Conservation (phyloP, 1,140 invertebrate species). For the Globodera ellingtonae region DNA sequence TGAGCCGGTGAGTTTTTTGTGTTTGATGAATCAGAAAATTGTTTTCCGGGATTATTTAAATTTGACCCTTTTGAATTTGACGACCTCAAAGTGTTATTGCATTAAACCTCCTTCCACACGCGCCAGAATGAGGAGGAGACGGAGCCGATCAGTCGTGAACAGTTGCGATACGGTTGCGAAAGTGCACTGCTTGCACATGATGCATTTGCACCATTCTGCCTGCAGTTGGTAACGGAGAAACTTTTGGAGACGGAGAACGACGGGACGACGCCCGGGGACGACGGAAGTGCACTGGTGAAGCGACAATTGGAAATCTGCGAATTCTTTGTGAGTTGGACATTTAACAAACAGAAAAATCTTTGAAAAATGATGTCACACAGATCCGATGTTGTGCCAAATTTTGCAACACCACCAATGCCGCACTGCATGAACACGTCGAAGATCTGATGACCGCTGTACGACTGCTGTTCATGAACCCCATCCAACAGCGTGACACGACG, state of each 20-base stretch:
- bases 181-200: conserved; percentile 41
- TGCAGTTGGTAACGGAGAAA: conserved; percentile 53
- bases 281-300: conserved; percentile 23
- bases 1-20: conserved; percentile 39
- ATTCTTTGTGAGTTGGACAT: conserved; percentile 30
- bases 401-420: not conserved
- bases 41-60: too few relatives aligned
- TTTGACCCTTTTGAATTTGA: too few relatives aligned
- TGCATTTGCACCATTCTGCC: conserved; percentile 46
- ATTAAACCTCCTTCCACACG: conserved; percentile 16
- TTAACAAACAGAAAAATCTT: not conserved
- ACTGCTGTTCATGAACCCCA: conserved; percentile 36
- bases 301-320: conserved; percentile 40
- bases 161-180: conserved; percentile 44
- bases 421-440: conserved; percentile 31
- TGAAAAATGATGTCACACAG: not conserved
- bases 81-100: not conserved
- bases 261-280: not conserved
- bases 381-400: conserved; percentile 23
- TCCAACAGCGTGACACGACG: conserved; percentile 5
- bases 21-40: too few relatives aligned
- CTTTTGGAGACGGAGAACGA: conserved; percentile 41
- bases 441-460: conserved; percentile 41
- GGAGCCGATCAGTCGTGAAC: conserved; percentile 33
- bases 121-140: conserved; percentile 31